Conservation (phyloP, 1,140 invertebrate species). For the Drosophila sp. region DNA sequence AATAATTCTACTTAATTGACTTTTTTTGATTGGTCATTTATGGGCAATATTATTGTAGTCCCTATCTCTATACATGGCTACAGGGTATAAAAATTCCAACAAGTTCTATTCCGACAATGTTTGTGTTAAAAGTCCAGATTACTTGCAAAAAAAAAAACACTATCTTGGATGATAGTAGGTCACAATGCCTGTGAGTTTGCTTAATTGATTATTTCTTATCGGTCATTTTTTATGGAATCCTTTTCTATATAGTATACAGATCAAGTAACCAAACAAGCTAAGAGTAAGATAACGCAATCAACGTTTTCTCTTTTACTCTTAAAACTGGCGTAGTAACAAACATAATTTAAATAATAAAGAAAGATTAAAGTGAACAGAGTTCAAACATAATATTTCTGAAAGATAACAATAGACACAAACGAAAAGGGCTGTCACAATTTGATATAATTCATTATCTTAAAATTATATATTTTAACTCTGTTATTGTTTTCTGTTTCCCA, state of each 20-base stretch:
- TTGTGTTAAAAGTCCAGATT: too few relatives aligned
- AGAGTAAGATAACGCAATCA: background rate
- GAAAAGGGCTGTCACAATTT: too few relatives aligned
- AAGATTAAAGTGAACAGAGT: background rate
- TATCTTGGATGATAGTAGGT: background rate
- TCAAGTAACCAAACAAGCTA: background rate
- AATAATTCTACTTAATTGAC: background rate
- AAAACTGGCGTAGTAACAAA: background rate
- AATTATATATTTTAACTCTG: too few relatives aligned
- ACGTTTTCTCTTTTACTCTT: background rate
- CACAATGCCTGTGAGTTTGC: background rate
- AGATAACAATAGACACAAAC: too few relatives aligned
- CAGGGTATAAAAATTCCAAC: too few relatives aligned
- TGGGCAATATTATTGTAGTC: too few relatives aligned
- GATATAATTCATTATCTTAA: too few relatives aligned
- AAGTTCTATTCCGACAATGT: too few relatives aligned
- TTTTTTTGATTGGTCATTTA: background rate
- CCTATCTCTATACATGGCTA: too few relatives aligned
- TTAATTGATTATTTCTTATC: conserved; percentile 1
- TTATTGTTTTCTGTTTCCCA: too few relatives aligned
- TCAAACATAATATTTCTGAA: background rate
- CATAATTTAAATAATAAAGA: background rate
- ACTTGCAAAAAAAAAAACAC: too few relatives aligned
- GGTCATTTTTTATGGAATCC: background rate
- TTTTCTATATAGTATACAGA: background rate